Conservation (phyloP, 2,113 vertebrate species). For the Galemys pyrenaicus region DNA sequence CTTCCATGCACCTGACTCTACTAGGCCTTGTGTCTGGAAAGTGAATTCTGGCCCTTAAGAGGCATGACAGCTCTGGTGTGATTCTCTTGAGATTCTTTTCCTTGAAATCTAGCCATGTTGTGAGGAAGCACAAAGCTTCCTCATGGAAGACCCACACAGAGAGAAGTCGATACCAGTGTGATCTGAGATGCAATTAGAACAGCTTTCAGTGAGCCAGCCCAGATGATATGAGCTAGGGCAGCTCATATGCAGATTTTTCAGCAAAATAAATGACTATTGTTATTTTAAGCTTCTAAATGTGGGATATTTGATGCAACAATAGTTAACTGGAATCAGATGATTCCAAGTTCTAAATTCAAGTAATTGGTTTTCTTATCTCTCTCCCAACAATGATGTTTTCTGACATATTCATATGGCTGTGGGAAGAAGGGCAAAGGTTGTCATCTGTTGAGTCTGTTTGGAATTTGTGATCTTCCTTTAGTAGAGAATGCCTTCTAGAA, state of each 20-base stretch:
- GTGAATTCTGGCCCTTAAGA: neutral
- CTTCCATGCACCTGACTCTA: neutral
- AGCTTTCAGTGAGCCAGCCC: neutral
- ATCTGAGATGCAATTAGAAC: no score
- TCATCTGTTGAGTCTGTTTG: neutral
- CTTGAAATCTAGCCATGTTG: neutral
- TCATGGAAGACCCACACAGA: neutral
- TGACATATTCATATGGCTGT: neutral
- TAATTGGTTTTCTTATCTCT: neutral
- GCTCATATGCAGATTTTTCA: neutral
- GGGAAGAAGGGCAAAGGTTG: neutral
- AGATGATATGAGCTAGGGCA: neutral
- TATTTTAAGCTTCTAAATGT: neutral
- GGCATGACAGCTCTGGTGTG: neutral
- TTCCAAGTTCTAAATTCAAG: neutral
- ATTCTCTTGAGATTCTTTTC: neutral
- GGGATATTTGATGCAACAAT: neutral
- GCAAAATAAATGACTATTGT: neutral
- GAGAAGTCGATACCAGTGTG: neutral
- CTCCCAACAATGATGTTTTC: neutral
- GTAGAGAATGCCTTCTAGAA: no score
- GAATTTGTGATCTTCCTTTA: neutral
- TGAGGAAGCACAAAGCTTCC: neutral
- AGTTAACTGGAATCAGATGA: neutral
- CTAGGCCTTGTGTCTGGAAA: neutral